A percentile compares a stretch with the other conserved stretches of the same genome.
Conservation (phyloP, 2,113 vertebrate genomes). For the Marmota flaviventris region DNA sequence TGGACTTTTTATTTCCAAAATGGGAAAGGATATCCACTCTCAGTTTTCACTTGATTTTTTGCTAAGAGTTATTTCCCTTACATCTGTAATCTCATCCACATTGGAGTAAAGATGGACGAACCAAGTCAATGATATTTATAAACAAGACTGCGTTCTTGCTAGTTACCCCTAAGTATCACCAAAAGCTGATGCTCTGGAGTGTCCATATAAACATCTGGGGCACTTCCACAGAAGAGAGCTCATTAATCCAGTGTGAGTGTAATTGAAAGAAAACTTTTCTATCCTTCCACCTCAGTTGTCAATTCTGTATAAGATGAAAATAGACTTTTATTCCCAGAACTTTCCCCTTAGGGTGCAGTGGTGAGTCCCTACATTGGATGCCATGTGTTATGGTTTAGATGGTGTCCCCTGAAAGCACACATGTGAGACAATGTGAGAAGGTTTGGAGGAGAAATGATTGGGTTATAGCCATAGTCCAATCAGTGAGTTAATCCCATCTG, state of each 20-base stretch:
- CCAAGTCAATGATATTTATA: background rate
- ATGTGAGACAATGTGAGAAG: no score
- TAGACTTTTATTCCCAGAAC: background rate
- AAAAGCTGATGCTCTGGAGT: background rate
- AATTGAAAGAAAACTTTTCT: background rate
- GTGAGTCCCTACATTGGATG: background rate
- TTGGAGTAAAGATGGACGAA: background rate
- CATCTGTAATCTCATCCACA: background rate
- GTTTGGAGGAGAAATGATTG: no score
- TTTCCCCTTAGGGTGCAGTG: background rate
- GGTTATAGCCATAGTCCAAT: no score
- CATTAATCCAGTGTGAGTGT: background rate
- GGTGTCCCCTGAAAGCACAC: no score
- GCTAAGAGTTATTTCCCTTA: background rate
- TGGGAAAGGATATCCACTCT: background rate
- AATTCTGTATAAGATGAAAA: background rate
- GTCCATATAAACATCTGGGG: background rate
- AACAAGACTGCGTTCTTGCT: background rate
- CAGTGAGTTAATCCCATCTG: no score
- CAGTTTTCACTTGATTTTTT: slow-evolving; percentile 4
- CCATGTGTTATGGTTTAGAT: no score
- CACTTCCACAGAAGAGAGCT: background rate
- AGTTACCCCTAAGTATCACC: background rate
- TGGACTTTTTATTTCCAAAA: slow-evolving; percentile 40
- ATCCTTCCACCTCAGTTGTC: background rate